A percentile compares a stretch with the other conserved stretches of the same genome.
Conservation (phyloP, 2,797 vertebrate species). For the Sebastes paucispinis region DNA sequence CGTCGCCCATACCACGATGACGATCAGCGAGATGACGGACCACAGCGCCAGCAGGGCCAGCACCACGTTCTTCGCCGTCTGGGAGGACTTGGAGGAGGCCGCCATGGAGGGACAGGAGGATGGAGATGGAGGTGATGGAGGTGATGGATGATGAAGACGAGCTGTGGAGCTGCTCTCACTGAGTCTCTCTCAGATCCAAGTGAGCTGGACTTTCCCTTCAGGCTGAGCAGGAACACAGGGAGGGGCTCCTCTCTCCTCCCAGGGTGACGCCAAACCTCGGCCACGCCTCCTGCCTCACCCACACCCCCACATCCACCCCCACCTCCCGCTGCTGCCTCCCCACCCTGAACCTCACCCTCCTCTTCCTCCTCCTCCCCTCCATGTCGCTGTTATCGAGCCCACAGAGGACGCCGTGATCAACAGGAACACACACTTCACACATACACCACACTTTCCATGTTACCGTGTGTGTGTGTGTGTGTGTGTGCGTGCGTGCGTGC, state of each 20-base stretch:
- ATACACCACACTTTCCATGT: slow-evolving; percentile 32
- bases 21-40: slow-evolving; percentile 75
- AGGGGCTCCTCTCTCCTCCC: slow-evolving; percentile 29
- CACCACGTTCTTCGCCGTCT: slow-evolving; percentile 47
- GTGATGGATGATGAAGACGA: not conserved
- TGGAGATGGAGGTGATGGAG: not conserved
- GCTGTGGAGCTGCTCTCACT: slow-evolving; percentile 13
- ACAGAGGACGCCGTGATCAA: slow-evolving; percentile 12
- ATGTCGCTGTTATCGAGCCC: not conserved
- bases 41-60: slow-evolving; percentile 71
- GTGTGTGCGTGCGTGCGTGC: not conserved
- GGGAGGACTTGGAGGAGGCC: slow-evolving; percentile 58
- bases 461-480: not conserved
- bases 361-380: not conserved
- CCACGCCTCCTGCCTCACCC: slow-evolving; percentile 22
- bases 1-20: slow-evolving; percentile 82
- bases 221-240: slow-evolving; percentile 54
- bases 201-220: slow-evolving; percentile 56
- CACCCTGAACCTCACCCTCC: slow-evolving; percentile 8
- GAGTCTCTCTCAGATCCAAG: slow-evolving; percentile 31
- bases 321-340: not conserved
- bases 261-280: not conserved
- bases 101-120: slow-evolving; percentile 50
- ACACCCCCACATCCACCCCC: not conserved
- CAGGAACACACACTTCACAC: slow-evolving; percentile 12